Base-by-base conservation (phyloP, 2,888 invertebrate genomes). In the Eutolmus rufibarbis region DNA sequence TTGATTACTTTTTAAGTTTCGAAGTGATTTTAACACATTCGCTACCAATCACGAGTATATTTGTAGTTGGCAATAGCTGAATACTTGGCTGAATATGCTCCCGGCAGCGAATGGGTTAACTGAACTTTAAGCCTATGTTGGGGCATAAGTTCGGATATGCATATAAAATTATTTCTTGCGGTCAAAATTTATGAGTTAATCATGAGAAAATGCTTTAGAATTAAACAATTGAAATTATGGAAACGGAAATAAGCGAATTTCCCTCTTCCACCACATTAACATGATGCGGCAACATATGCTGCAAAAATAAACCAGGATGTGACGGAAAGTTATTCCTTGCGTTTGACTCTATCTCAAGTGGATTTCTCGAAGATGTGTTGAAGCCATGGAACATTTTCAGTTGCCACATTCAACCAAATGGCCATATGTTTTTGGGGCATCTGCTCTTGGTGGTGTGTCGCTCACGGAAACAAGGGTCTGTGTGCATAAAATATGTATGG, bases 301-400 rank as follows among this genome's bases (percentile, higher is more conserved):
- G 82, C 82, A 84, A 84, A 82, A 84, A 84, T 84, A 84, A 84
- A 40, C 82, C 66, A 84, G 82, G 66, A 84, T 84, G 66, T 84
- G 82, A 16, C 5, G 16, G 51, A 66, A 84, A 66, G 82, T 84
- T 66, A 37, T 84, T 84, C 82, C 82, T 57, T 37, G 23, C 66
- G 34, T 31, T 37, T 66, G 66, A 84, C 66, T 84, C 34, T 34
- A 84, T 84, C 66, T 84, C 66, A 66, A 57, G 37, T 37, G 66
- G n/a, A 66, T 84, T 84, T 40, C 66, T 28, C 19, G 9, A 40
- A 40, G 57, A 66, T 84, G 37, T 84, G 82, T 23, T 84, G 66
- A 84, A 66, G 40, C 37, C 31, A 66, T 51, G 28, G 40, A 66
- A 66, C 82, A 84, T 84, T 84, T 57, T 66, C 82, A 37, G 66